phyloP scores from a whole-genome alignment of 2,888 invertebrate genomes.

The Drosophila prostipennis region DNA sequence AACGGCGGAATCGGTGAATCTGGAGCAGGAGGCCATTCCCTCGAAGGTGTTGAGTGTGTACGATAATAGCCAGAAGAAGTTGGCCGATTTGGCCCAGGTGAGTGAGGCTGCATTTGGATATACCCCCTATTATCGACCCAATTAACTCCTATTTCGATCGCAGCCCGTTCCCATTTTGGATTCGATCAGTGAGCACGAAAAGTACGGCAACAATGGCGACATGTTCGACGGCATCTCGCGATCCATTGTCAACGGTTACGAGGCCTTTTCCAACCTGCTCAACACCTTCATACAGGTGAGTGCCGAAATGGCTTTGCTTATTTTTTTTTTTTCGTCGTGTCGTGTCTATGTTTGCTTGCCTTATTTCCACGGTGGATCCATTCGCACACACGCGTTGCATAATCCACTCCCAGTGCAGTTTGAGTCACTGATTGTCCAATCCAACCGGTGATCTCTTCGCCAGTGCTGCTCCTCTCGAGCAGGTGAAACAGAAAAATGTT shows the following conservation, averaged over 20 bases:
- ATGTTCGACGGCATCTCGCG: constrained; percentile 87
- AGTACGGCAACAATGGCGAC: constrained; percentile 91
- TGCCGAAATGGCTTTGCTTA: constrained; percentile 61
- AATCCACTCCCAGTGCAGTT: constrained; percentile 8
- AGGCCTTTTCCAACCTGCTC: constrained; percentile 88
- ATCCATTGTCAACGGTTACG: constrained; percentile 88
- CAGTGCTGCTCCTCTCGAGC: not conserved
- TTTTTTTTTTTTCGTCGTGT: no score
- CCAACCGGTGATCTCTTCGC: not conserved
- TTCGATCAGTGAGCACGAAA: constrained; percentile 90
- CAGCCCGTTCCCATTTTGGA: constrained; percentile 90
- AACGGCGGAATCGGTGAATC: constrained; percentile 81
- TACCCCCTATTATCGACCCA: not conserved
- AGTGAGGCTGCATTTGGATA: constrained; percentile 30
- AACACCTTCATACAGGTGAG: constrained; percentile 88
- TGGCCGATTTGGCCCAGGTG: constrained; percentile 78
- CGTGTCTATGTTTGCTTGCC: constrained; percentile 6
- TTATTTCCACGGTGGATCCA: constrained; percentile 7
- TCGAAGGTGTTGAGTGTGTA: constrained; percentile 81
- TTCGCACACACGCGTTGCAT: constrained; percentile 33
- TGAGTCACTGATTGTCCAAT: not conserved
- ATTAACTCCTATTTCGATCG: not conserved
- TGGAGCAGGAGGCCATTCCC: constrained; percentile 81
- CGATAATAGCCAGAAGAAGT: constrained; percentile 80
- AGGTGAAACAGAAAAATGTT: not conserved